These are phyloP conservation scores for Okamejei kenojei DNA, from an alignment of 2,797 vertebrate genomes.

Conservation along the genomic window DNA sequence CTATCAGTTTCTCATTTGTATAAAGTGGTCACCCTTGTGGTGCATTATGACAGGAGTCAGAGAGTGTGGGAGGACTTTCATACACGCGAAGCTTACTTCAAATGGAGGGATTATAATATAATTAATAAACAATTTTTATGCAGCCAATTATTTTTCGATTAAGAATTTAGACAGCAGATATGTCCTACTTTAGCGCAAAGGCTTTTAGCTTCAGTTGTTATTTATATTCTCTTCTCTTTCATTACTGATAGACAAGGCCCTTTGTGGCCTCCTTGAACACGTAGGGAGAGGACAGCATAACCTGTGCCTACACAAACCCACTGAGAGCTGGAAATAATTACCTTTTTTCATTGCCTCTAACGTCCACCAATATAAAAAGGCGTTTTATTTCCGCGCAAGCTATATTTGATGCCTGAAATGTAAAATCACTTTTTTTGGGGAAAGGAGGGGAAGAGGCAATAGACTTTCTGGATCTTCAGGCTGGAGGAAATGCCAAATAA, in stretches of 20 bases:
- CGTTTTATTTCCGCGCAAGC: not conserved
- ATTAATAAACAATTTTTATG: not conserved
- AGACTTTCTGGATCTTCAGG: not conserved
- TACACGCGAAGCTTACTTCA: not conserved
- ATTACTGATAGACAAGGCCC: no score
- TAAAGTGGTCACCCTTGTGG: not conserved
- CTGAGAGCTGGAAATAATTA: not conserved
- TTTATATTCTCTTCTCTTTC: not conserved
- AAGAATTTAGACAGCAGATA: not conserved
- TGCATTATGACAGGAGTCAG: not conserved
- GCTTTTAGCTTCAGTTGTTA: not conserved
- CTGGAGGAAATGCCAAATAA: not conserved
- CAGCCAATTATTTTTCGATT: not conserved
- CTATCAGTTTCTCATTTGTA: not conserved
- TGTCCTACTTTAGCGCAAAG: not conserved
- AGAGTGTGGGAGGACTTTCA: not conserved
- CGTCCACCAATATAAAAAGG: not conserved
- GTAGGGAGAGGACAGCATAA: not conserved
- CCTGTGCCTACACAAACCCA: not conserved
- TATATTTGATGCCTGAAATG: not conserved
- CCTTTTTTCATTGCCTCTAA: not conserved
- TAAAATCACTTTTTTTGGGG: not conserved
- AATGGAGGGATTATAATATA: not conserved
- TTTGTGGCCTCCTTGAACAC: not conserved
- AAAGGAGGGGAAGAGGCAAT: not conserved